Percentiles rank a stretch among this genome's conserved stretches.
phyloP scores from a whole-genome alignment of 2,797 vertebrate species.

The Squalus acanthias region DNA sequence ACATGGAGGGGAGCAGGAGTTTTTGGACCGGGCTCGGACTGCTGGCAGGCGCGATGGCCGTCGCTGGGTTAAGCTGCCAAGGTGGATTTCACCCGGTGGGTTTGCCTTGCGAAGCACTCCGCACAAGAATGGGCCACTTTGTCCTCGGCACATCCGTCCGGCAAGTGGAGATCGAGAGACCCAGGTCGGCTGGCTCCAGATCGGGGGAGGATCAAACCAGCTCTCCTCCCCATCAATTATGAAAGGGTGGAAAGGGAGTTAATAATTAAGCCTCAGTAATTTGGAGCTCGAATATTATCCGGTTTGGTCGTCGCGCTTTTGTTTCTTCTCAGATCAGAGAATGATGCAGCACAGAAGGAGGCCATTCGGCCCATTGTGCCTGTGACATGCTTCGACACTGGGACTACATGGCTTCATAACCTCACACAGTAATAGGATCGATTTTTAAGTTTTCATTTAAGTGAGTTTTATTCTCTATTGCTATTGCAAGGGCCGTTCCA shows the following conservation, averaged over 20 bases:
- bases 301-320: neutral
- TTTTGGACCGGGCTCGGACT: no score
- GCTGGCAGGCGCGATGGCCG: no score
- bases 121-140: neutral
- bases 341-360: no score
- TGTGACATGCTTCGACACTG: no score
- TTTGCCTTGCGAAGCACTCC: neutral
- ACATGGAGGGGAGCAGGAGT: neutral
- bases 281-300: neutral
- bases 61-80: neutral
- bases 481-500: no score
- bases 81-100: neutral
- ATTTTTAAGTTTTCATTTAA: no score
- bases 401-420: no score
- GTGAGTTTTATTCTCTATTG: no score
- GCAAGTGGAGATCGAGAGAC: neutral
- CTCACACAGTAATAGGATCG: no score
- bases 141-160: neutral
- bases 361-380: no score
- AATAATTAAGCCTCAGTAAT: neutral
- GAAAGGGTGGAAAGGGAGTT: neutral
- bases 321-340: neutral
- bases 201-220: neutral
- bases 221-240: neutral
- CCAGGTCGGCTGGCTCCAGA: neutral